Base-by-base conservation (phyloP, 2,797 vertebrate genomes). In the Epinephelus coioides region DNA sequence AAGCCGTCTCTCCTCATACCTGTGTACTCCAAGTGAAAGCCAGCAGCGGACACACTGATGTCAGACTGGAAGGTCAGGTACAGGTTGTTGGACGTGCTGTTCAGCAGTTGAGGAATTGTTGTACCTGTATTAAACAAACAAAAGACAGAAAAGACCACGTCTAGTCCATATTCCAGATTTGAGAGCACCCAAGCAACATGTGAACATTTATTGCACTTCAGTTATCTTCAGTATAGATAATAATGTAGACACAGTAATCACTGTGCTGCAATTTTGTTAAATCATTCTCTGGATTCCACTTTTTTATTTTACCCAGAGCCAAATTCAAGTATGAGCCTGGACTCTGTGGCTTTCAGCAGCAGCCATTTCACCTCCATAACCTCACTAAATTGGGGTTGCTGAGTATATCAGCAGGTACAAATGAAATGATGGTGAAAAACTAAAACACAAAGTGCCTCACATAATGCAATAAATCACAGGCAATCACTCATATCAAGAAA, bases 21-120 rank as follows among this genome's bases (percentile, higher is more conserved):
- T 97, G 98, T 97, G 81, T 98, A 99, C 81, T 99, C 98, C 89
- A 99, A 96, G 89, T 99, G 98, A 94, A 99, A 99, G 79, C 98
- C 98, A 69, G 97, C 95, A 62, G 98, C 97, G 6, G 98, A 98
- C 27, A 99, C 97, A 65, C 98, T 99, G 92, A 99, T 99, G 94
- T 99, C 98, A 73, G 98, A 98, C 91, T 99, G 98, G 94, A 99
- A 99, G 93, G 98, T 98, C 87, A 99, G 93, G 93, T 96, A 98
- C 55, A 99, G 92, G 85, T 98, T 98, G 94, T 99, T 99, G 89
- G 98, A 99, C 1, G 98, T 99, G 89, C 97, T 99, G 92, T 99
- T 99, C 78, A 99, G 95, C 91, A 99, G 96, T 47, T 96, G 96
- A 34, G 98, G 98, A 89, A 99, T 99, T 15, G 98, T 99, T 77